Percentiles rank a stretch among this genome's conserved stretches.
phyloP scores from a whole-genome alignment of 2,113 vertebrate genomes.

The Tenebrosternarchus preto region DNA sequence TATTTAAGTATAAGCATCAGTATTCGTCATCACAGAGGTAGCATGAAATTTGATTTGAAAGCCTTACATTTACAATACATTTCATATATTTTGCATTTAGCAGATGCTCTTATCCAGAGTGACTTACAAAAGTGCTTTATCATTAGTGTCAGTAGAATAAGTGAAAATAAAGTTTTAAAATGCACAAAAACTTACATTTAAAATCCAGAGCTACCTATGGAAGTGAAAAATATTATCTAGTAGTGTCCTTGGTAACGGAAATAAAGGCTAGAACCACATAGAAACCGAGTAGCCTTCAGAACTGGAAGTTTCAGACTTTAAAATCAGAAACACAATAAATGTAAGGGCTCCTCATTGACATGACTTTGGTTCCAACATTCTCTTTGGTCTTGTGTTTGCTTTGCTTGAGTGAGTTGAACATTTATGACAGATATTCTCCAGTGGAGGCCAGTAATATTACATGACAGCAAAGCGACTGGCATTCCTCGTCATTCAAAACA shows the following conservation, averaged over 20 bases:
- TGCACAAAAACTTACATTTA: too few relatives aligned
- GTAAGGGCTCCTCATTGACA: background rate
- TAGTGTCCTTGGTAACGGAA: background rate
- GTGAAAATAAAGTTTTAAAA: too few relatives aligned
- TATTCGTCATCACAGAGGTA: too few relatives aligned
- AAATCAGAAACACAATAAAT: background rate
- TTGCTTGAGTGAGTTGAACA: background rate
- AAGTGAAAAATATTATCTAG: background rate
- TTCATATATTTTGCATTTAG: too few relatives aligned
- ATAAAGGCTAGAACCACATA: background rate
- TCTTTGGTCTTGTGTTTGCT: background rate
- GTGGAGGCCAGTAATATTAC: conserved; percentile 4
- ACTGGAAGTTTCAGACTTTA: background rate
- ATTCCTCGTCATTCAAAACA: conserved; percentile 29
- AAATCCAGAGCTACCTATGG: too few relatives aligned
- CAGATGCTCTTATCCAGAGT: too few relatives aligned
- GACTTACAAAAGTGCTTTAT: too few relatives aligned
- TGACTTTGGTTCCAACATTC: background rate
- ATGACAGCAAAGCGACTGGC: conserved; percentile 21
- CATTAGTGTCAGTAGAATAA: too few relatives aligned
- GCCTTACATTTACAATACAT: too few relatives aligned
- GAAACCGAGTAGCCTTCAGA: background rate
- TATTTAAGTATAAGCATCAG: background rate
- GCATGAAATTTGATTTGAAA: too few relatives aligned
- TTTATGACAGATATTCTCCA: conserved; percentile 22